Conservation (phyloP, 2,113 vertebrate species). For the Pao palembangensis region DNA sequence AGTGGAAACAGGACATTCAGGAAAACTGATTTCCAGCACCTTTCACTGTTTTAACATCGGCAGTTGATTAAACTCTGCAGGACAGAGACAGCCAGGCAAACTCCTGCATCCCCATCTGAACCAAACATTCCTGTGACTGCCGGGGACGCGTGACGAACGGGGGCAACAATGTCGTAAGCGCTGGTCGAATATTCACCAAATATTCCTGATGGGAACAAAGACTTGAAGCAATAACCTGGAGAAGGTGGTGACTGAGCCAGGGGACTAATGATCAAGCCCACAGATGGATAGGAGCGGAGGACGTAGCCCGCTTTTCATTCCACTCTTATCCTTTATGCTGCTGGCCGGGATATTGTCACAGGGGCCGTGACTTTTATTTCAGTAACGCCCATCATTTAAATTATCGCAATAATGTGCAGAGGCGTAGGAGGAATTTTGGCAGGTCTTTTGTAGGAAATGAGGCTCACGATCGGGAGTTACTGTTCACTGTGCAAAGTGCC, state of each 20-base stretch:
- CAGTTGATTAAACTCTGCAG: neutral
- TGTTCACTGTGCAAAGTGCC: conserved; percentile 18
- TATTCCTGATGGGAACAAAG: conserved; percentile 20
- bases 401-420: conserved; percentile 7
- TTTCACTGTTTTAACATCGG: neutral
- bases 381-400: conserved; percentile 25
- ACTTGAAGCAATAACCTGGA: conserved; percentile 12
- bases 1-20: neutral
- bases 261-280: conserved; percentile 37
- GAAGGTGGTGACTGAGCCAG: conserved; percentile 2
- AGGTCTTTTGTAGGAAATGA: conserved; percentile 3
- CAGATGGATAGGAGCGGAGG: conserved; percentile 30
- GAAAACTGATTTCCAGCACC: neutral
- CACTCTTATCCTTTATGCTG: conserved; percentile 17
- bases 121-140: neutral
- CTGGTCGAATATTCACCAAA: conserved; percentile 17
- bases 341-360: conserved; percentile 2
- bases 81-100: neutral
- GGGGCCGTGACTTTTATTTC: conserved; percentile 15
- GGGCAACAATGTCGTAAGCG: conserved; percentile 1
- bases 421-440: neutral
- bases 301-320: conserved; percentile 5
- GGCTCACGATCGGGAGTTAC: conserved; percentile 2
- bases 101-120: neutral
- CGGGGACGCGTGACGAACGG: neutral